These are phyloP conservation scores for Falco peregrinus DNA, from an alignment of 2,797 vertebrate species.

Conservation along the genomic window DNA sequence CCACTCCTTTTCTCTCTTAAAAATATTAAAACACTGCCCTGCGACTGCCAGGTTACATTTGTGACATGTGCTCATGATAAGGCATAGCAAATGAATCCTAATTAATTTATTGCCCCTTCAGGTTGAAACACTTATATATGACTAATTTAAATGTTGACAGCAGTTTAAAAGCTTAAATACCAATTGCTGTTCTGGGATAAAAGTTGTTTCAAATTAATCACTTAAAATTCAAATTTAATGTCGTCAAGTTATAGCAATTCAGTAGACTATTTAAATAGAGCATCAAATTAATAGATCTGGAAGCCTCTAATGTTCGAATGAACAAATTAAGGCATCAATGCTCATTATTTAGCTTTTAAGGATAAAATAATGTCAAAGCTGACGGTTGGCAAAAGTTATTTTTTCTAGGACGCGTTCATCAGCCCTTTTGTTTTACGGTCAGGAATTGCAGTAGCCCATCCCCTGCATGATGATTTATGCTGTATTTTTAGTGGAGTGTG, in stretches of 20 bases:
- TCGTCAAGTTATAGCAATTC: constrained; percentile 52
- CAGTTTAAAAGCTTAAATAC: constrained; percentile 45
- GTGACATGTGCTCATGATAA: constrained; percentile 59
- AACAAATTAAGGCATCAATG: constrained; percentile 67
- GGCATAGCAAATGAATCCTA: constrained; percentile 73
- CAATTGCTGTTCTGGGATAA: constrained; percentile 39
- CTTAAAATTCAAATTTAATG: constrained; percentile 63
- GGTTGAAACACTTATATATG: constrained; percentile 58
- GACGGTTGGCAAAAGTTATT: constrained; percentile 29
- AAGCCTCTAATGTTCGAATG: constrained; percentile 51
- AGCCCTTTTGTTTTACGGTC: constrained; percentile 10
- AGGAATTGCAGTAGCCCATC: background rate
- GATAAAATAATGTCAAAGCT: constrained; percentile 54
- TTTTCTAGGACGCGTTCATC: background rate
- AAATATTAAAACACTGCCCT: constrained; percentile 45
- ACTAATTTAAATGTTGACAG: constrained; percentile 62
- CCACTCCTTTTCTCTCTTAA: constrained; percentile 19
- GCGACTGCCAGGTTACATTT: constrained; percentile 7
- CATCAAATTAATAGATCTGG: constrained; percentile 64
- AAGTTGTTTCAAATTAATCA: constrained; percentile 46
- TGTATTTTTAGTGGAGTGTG: background rate
- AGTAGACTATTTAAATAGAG: constrained; percentile 50
- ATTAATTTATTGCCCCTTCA: constrained; percentile 80
- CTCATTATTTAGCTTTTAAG: constrained; percentile 69
- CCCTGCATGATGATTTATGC: background rate